Percentiles rank a stretch among this genome's conserved stretches.
phyloP scores from a whole-genome alignment of 2,113 vertebrate genomes.

The Rattus norvegicus region DNA sequence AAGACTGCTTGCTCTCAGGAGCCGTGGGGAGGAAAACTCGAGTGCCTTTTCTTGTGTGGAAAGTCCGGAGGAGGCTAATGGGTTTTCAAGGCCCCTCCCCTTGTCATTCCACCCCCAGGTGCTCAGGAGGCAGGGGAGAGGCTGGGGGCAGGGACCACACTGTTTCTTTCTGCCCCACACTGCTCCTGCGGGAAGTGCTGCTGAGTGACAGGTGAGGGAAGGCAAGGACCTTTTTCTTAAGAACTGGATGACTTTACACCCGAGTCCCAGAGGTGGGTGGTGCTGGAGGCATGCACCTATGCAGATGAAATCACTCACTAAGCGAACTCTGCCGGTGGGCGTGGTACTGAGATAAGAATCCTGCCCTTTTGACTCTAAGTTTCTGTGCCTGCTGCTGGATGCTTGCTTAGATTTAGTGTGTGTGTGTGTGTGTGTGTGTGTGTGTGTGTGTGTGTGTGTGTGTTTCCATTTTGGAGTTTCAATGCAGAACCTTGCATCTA shows the following conservation, averaged over 20 bases:
- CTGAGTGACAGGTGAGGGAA: not conserved
- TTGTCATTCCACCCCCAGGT: constrained; percentile 6
- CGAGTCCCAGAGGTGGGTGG: not conserved
- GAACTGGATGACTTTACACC: not conserved
- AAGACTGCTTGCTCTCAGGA: constrained; percentile 11
- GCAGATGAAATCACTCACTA: not conserved
- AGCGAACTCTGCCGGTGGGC: not conserved
- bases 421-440: no score
- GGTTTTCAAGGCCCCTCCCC: constrained; percentile 1
- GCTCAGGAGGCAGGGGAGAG: not conserved
- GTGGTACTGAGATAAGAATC: not conserved
- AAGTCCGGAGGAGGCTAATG: constrained; percentile 53
- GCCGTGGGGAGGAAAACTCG: constrained; percentile 49
- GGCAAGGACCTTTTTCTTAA: not conserved
- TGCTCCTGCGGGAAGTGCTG: no score
- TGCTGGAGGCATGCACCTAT: not conserved
- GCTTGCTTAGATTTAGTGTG: not conserved
- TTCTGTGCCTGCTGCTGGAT: not conserved
- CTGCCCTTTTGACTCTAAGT: not conserved
- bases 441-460: no score
- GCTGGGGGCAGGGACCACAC: not conserved
- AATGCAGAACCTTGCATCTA: not conserved
- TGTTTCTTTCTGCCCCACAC: not conserved
- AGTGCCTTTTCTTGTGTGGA: constrained; percentile 19
- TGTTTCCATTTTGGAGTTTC: not conserved